phyloP scores from a whole-genome alignment of 2,113 vertebrate species.

The Scalopus aquaticus region DNA sequence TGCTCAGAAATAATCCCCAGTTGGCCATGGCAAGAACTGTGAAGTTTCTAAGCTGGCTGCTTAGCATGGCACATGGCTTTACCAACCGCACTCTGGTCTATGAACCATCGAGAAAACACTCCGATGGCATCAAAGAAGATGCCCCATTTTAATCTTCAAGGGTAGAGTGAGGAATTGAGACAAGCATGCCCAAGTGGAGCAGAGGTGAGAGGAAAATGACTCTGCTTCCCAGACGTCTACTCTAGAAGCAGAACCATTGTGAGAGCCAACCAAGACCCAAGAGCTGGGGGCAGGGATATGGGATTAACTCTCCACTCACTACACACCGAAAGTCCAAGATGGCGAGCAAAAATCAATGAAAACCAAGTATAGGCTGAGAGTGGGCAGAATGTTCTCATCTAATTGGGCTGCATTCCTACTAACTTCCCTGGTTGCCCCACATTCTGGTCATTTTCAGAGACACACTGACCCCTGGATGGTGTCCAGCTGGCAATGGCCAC shows the following conservation, averaged over 20 bases:
- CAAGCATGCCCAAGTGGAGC: rapidly evolving
- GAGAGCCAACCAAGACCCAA: rapidly evolving
- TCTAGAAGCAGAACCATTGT: rapidly evolving
- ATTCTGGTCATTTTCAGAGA: not conserved
- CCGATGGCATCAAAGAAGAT: not conserved
- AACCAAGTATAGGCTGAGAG: not conserved
- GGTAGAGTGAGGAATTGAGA: not conserved
- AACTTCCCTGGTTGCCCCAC: not conserved
- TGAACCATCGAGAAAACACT: not conserved
- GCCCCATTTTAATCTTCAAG: not conserved
- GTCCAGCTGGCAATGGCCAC: not conserved
- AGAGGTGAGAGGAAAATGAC: not conserved
- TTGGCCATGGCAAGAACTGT: not conserved
- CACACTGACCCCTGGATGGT: not conserved
- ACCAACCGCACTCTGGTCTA: not conserved
- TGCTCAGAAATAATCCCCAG: not conserved
- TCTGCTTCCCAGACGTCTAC: not conserved
- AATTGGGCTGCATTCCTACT: rapidly evolving
- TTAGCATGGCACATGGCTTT: not conserved
- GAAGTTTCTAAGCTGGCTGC: not conserved
- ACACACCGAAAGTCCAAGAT: not conserved
- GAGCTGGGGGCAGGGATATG: rapidly evolving
- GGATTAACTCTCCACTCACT: not conserved
- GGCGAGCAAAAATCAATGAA: not conserved
- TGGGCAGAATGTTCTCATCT: not conserved